These are phyloP conservation scores for Porites cylindrica DNA, from an alignment of 92 coral and sea anemone species.

Conservation along the genomic window DNA sequence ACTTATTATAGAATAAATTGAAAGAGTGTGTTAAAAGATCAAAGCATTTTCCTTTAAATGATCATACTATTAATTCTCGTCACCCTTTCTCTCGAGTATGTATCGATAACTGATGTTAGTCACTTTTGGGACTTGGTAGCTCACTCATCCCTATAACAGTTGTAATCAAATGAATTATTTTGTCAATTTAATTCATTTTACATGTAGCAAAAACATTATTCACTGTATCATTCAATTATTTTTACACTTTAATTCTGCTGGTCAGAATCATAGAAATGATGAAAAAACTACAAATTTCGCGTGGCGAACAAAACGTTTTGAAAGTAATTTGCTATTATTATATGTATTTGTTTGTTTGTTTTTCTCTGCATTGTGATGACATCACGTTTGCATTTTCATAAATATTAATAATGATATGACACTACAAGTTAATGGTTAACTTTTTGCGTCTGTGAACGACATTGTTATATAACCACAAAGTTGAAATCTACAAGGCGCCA, in stretches of 20 bases:
- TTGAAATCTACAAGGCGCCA: too few relatives aligned
- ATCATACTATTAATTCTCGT: too few relatives aligned
- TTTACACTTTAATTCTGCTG: slow-evolving; percentile 18
- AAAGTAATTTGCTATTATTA: not conserved
- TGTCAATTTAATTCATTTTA: not conserved
- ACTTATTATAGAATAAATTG: too few relatives aligned
- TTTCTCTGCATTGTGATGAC: not conserved
- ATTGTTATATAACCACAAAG: too few relatives aligned
- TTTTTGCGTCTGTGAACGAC: not conserved
- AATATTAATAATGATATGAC: slow-evolving; percentile 9
- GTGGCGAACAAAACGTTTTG: not conserved
- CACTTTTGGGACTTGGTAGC: too few relatives aligned
- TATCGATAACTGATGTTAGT: too few relatives aligned
- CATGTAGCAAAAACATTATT: not conserved
- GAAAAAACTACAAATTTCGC: not conserved
- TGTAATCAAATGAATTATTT: too few relatives aligned
- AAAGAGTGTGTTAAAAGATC: too few relatives aligned
- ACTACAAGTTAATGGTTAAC: not conserved
- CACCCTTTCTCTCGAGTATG: too few relatives aligned
- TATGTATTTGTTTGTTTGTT: not conserved
- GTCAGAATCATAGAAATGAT: slow-evolving; percentile 1
- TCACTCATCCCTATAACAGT: too few relatives aligned
- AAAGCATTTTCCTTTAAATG: too few relatives aligned
- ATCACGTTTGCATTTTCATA: not conserved
- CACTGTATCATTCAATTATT: not conserved